Evolutionary conservation across 2,888 invertebrate species (phyloP).

Genomic region (Augiades crinisus): DNA sequence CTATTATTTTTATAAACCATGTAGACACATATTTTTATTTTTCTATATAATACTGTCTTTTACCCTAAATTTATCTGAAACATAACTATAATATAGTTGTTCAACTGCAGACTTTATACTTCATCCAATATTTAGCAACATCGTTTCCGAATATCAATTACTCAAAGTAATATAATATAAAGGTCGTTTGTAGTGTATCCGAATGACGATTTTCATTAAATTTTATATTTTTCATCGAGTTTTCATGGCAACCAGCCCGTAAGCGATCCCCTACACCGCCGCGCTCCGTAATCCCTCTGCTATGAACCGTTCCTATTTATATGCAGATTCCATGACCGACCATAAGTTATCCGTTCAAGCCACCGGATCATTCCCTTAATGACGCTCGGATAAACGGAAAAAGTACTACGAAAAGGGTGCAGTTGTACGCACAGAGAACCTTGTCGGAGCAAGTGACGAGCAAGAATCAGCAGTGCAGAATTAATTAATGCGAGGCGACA

Average conservation of each 20-base stretch:
- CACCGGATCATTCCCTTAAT: constrained; percentile 75
- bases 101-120: too few species aligned
- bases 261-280: constrained; percentile 24
- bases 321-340: constrained; percentile 76
- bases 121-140: too few species aligned
- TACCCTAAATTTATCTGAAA: too few species aligned
- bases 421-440: constrained; percentile 54
- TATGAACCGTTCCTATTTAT: constrained; percentile 71
- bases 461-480: constrained; percentile 63
- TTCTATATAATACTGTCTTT: too few species aligned
- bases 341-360: constrained; percentile 75
- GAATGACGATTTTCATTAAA: too few species aligned
- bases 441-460: constrained; percentile 48
- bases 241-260: constrained; percentile 28
- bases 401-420: constrained; percentile 53
- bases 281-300: constrained; percentile 48
- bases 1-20: too few species aligned
- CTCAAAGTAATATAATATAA: too few species aligned
- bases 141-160: too few species aligned
- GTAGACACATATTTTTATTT: too few species aligned
- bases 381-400: constrained; percentile 68
- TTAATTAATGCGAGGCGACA: constrained; percentile 70
- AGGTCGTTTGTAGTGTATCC: too few species aligned
- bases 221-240: too few species aligned
- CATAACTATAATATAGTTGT: too few species aligned